Conservation (phyloP, 2,888 invertebrate species). For the Tricholauxania praeusta region DNA sequence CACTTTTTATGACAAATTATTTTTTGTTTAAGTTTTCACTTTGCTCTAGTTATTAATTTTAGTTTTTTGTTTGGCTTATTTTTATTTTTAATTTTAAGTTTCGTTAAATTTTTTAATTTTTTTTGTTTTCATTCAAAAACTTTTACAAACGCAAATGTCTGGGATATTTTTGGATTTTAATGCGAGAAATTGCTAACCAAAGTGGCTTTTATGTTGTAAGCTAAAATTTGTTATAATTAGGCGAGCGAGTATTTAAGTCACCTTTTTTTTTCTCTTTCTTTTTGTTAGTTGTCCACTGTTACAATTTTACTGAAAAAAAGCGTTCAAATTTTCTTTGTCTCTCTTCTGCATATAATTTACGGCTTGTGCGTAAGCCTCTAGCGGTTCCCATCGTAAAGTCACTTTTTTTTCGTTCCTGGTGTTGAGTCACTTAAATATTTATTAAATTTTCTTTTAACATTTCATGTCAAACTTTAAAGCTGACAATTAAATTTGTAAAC, state of each 20-base stretch:
- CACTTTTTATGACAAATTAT: neutral
- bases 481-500: neutral
- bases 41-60: neutral
- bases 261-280: too few relatives aligned
- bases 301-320: too few relatives aligned
- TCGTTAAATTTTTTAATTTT: neutral
- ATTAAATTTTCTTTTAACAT: neutral
- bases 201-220: too few relatives aligned
- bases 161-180: neutral
- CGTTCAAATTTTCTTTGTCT: too few relatives aligned
- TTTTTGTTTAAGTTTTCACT: neutral
- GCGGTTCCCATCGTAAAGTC: slow-evolving; percentile 10
- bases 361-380: neutral
- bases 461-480: neutral
- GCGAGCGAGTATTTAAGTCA: too few relatives aligned
- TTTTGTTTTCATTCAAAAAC: too few relatives aligned
- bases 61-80: neutral
- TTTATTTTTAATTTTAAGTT: neutral
- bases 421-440: neutral
- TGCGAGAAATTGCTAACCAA: neutral
- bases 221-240: too few relatives aligned
- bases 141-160: too few relatives aligned
- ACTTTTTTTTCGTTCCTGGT: neutral
- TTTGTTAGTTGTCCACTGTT: too few relatives aligned
- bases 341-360: neutral